A percentile compares a stretch with the other conserved stretches of the same genome.
phyloP scores from a whole-genome alignment of 2,888 invertebrate species.

The Sinopyrophorus schimmeli region DNA sequence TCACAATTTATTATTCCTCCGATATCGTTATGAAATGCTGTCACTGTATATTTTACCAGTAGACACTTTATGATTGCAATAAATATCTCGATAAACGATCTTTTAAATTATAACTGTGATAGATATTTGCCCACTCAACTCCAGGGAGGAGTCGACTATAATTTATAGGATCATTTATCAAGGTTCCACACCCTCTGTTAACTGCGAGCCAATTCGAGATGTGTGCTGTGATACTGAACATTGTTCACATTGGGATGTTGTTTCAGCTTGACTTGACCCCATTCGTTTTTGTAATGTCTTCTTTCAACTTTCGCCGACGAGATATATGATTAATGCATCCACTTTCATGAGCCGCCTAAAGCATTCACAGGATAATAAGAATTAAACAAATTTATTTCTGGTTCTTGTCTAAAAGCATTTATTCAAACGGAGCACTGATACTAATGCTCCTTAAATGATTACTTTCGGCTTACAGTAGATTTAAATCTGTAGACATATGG shows the following conservation, averaged over 20 bases:
- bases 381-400: constrained; percentile 17
- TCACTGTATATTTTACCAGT: constrained; percentile 49
- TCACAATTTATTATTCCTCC: constrained; percentile 38
- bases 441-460: too few species aligned
- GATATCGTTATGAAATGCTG: constrained; percentile 44
- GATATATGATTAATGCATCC: constrained; percentile 47
- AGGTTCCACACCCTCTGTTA: constrained; percentile 58
- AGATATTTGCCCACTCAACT: constrained; percentile 58
- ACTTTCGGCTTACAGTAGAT: too few species aligned
- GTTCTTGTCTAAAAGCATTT: background rate
- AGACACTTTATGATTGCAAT: constrained; percentile 56
- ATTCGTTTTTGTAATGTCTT: constrained; percentile 57
- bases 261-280: constrained; percentile 56
- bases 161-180: constrained; percentile 59
- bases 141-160: constrained; percentile 55
- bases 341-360: constrained; percentile 36
- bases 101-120: constrained; percentile 58
- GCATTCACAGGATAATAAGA: constrained; percentile 10
- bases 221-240: constrained; percentile 56
- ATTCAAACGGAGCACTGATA: too few species aligned
- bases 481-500: too few species aligned
- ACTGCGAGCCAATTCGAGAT: constrained; percentile 62
- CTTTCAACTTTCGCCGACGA: constrained; percentile 55
- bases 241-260: constrained; percentile 46
- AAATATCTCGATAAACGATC: constrained; percentile 58